Evolutionary conservation across 2,888 invertebrate species (phyloP), one percentile per base, ranked within the genome.

Genomic region (Diarsia mendica): DNA sequence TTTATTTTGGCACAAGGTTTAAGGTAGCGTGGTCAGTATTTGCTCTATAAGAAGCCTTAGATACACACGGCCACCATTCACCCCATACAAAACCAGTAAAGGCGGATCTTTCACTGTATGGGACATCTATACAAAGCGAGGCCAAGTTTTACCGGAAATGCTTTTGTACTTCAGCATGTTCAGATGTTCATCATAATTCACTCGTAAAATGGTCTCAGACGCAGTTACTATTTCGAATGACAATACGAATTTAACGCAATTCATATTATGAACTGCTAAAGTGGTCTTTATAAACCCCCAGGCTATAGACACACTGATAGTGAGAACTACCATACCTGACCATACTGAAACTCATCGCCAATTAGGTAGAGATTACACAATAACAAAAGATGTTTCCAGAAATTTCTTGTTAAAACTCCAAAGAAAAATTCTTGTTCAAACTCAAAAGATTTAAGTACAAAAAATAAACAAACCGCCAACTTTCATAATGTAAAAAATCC

Each of bases 401-500:
- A 33, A 53, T 58, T 39, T 3, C 3, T 33, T 33, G 18, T 3
- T 4, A 13, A 1, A n/a, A 39, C 6, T 13, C 49, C 2, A 49
- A 64, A 60, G 8, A 33, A 5, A 33, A 53, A 64, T 39, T 3
- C 3, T 33, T 33, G 18, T 3, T 4, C 10, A 1, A n/a, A 39
- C 6, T 13, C 49, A 2, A 49, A 64, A 60, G 8, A 33, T 28
- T 75, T 13, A n/a, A n/a, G n/a, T n/a, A 72, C 28, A 67, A 70
- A 68, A 67, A 67, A 48, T 46, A 71, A 58, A 58, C 11, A 65
- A 66, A 51, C 61, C 48, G n/a, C 3, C 6, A 58, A 79, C 60
- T 28, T 75, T 69, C 64, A 23, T 55, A 49, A 71, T 67, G 5
- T 51, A 61, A 79, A 74, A 83, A 75, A 79, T 55, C n/a, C 69